These are phyloP conservation scores for Eilema griseolum DNA, from an alignment of 2,888 invertebrate genomes.

Conservation along the genomic window DNA sequence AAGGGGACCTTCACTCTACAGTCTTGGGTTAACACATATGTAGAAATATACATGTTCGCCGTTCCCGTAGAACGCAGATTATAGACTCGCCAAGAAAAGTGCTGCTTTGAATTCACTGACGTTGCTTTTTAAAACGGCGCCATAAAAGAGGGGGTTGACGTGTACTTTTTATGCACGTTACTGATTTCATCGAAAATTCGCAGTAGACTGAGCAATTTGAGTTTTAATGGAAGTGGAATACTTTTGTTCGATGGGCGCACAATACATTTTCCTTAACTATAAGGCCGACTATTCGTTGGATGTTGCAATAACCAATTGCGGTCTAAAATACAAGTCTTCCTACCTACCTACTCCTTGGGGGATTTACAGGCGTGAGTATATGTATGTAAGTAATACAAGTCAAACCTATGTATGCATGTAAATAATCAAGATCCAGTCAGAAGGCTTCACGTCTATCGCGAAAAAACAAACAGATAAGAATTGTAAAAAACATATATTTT, in stretches of 20 bases:
- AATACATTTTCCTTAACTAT: too few relatives aligned
- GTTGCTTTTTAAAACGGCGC: neutral
- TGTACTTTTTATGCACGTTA: neutral
- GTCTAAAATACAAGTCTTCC: too few relatives aligned
- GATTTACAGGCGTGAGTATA: too few relatives aligned
- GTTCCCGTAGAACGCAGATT: conserved; percentile 1
- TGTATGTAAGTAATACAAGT: too few relatives aligned
- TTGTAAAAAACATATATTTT: too few relatives aligned
- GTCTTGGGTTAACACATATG: neutral
- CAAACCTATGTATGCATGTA: neutral
- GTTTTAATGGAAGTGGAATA: neutral
- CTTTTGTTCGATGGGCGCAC: neutral
- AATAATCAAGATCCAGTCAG: too few relatives aligned
- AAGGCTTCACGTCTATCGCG: too few relatives aligned
- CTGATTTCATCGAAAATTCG: neutral
- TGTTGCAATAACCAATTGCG: too few relatives aligned
- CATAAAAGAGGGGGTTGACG: neutral
- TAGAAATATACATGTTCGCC: neutral
- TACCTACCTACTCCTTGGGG: too few relatives aligned
- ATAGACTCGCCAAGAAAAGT: neutral
- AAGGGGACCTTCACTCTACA: too few relatives aligned
- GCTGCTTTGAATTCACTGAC: conserved; percentile 1
- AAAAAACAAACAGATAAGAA: too few relatives aligned
- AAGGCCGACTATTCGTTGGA: too few relatives aligned
- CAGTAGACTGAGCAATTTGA: neutral